Evolutionary conservation across 2,888 invertebrate genomes (phyloP).

Genomic region (Drosophila pegasa): DNA sequence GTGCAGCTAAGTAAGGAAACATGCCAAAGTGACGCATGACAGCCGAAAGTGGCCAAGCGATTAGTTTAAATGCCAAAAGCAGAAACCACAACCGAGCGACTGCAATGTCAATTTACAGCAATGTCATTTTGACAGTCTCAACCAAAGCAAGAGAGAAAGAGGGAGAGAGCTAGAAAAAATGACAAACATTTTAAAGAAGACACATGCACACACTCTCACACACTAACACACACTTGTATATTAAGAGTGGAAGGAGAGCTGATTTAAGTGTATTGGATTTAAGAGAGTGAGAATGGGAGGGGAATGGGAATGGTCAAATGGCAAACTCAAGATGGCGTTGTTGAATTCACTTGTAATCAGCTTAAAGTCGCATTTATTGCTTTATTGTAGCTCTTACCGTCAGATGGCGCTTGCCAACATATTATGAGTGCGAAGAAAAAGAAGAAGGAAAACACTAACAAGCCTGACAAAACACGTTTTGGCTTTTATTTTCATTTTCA

Average conservation of each 20-base stretch:
- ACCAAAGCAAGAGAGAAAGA: not conserved
- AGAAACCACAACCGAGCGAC: slow-evolving; percentile 33
- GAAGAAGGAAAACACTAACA: slow-evolving; percentile 11
- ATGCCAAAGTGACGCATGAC: slow-evolving; percentile 53
- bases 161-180: slow-evolving; percentile 5
- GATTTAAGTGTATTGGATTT: slow-evolving; percentile 27
- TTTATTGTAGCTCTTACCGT: not conserved
- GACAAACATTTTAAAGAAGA: slow-evolving; percentile 25
- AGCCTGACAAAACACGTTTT: slow-evolving; percentile 30
- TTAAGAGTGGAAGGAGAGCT: slow-evolving; percentile 1
- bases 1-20: slow-evolving; percentile 38
- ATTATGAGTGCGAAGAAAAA: slow-evolving; percentile 6
- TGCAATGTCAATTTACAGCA: slow-evolving; percentile 45
- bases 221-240: not conserved
- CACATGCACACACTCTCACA: not conserved
- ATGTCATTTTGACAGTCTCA: slow-evolving; percentile 44
- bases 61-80: slow-evolving; percentile 62
- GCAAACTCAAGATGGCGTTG: not conserved
- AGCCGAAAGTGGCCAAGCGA: slow-evolving; percentile 57
- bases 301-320: slow-evolving; percentile 6
- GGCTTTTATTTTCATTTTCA: slow-evolving; percentile 39
- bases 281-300: not conserved
- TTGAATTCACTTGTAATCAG: slow-evolving; percentile 2
- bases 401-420: slow-evolving; percentile 24
- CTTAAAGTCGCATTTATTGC: slow-evolving; percentile 12